Evolutionary conservation across 2,888 invertebrate species (phyloP), one percentile per base, ranked within the genome.

Genomic region (Siphonodentalium dalli): DNA sequence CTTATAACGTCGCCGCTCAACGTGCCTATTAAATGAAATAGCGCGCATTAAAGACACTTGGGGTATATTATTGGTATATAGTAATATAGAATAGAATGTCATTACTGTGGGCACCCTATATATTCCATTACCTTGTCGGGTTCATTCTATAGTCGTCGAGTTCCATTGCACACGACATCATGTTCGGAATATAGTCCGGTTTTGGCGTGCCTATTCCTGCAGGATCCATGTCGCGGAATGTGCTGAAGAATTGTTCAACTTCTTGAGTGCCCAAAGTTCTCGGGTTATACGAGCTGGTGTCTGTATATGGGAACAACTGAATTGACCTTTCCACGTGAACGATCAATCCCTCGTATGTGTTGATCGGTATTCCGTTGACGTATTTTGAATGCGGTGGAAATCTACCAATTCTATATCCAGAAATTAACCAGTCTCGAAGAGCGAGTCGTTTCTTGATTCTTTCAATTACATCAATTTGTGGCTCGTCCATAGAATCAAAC

Each of bases 401-500:
- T 18, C 41, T 29, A n/a, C 29, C 35, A 35, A 34, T 26, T 9
- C 27, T 15, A 13, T 47, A 41, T n/a, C 40, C 45, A 7, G 40
- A 5, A 3, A 47, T 39, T 20, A 54, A 31, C 39, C 47, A 47
- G 15, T 47, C 13, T 9, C 39, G n/a, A 11, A 58, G 34, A 37
- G 31, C 28, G 18, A 48, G 11, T 23, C 58, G 13, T 13, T 28
- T 13, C 38, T 35, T 27, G 28, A 45, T 45, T 26, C 44, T 18
- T 2, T 41, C 43, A 8, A 34, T 13, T 31, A 47, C 51, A 11
- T 20, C 18, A 18, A 54, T 31, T 13, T 37, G 23, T 33, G 54
- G 49, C 27, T 58, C 58, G 29, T 54, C 54, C 27, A 50, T 47
- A 23, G 46, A 28, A 28, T 49, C 54, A 43, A 46, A 58, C 54